Evolutionary conservation across 1,140 invertebrate species (phyloP).

Genomic region (Cardiocondyla obscurior): DNA sequence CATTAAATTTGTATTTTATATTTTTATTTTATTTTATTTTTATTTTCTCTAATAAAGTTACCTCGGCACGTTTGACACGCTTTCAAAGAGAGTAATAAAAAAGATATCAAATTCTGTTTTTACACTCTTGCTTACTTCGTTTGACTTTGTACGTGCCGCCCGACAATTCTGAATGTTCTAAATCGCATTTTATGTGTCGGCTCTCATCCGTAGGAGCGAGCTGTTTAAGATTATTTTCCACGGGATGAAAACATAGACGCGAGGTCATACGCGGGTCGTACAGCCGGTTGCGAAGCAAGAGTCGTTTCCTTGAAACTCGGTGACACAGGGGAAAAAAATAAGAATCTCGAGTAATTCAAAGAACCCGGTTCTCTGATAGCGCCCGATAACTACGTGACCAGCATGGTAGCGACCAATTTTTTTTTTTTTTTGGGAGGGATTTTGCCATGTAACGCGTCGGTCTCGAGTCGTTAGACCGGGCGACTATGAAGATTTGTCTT

Average conservation of each 20-base stretch:
- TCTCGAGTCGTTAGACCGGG: constrained; percentile 25
- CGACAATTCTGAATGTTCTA: background rate
- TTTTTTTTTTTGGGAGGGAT: too few relatives aligned
- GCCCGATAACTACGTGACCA: constrained; percentile 76
- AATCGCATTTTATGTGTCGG: constrained; percentile 15
- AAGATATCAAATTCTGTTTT: constrained; percentile 53
- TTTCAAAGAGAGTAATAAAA: background rate
- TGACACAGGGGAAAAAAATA: constrained; percentile 32
- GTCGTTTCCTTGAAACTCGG: constrained; percentile 41
- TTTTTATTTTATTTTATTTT: background rate
- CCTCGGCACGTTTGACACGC: background rate
- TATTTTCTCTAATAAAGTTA: background rate
- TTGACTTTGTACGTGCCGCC: background rate
- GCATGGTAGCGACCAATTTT: constrained; percentile 73
- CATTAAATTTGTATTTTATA: background rate
- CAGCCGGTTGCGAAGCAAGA: constrained; percentile 45
- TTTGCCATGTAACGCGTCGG: constrained; percentile 69
- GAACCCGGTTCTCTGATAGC: constrained; percentile 73
- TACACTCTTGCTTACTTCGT: constrained; percentile 58
- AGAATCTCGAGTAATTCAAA: constrained; percentile 73
- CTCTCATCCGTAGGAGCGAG: background rate
- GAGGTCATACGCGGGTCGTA: constrained; percentile 40
- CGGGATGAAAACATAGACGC: constrained; percentile 40
- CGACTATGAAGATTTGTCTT: constrained; percentile 2
- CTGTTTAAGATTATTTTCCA: constrained; percentile 12